These are phyloP conservation scores for Pantherophis vulpinus DNA, from an alignment of 2,797 vertebrate genomes.

Conservation along the genomic window DNA sequence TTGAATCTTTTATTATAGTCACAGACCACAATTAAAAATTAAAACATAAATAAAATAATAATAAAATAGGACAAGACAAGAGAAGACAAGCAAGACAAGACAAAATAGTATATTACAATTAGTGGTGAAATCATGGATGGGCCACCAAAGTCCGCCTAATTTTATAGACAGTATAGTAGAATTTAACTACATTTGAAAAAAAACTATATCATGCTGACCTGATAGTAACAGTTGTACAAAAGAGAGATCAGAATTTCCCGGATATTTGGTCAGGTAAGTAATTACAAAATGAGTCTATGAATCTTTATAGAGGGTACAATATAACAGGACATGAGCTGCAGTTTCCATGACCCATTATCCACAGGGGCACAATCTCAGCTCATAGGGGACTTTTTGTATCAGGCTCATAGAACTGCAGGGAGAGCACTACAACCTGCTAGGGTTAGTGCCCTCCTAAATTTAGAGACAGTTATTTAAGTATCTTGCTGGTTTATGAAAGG, in stretches of 20 bases:
- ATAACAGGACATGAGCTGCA: too few relatives aligned
- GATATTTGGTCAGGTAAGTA: too few relatives aligned
- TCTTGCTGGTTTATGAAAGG: not conserved
- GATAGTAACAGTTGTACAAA: too few relatives aligned
- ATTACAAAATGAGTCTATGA: too few relatives aligned
- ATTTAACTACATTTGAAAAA: too few relatives aligned
- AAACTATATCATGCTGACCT: too few relatives aligned
- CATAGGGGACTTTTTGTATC: too few relatives aligned
- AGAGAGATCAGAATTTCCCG: too few relatives aligned
- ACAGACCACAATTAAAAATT: not conserved
- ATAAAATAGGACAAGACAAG: not conserved
- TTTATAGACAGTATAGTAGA: not conserved
- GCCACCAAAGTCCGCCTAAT: not conserved
- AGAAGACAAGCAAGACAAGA: not conserved
- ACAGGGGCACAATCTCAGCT: too few relatives aligned
- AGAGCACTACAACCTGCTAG: not conserved
- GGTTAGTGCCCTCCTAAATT: not conserved
- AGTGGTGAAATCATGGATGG: not conserved
- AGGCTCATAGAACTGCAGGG: not conserved
- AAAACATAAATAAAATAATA: not conserved
- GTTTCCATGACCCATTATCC: too few relatives aligned
- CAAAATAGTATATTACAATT: not conserved
- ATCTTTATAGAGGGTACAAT: too few relatives aligned
- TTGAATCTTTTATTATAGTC: not conserved
- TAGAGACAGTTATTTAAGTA: not conserved